Evolutionary conservation across 2,888 invertebrate species (phyloP).

Genomic region (Agrochola litura): DNA sequence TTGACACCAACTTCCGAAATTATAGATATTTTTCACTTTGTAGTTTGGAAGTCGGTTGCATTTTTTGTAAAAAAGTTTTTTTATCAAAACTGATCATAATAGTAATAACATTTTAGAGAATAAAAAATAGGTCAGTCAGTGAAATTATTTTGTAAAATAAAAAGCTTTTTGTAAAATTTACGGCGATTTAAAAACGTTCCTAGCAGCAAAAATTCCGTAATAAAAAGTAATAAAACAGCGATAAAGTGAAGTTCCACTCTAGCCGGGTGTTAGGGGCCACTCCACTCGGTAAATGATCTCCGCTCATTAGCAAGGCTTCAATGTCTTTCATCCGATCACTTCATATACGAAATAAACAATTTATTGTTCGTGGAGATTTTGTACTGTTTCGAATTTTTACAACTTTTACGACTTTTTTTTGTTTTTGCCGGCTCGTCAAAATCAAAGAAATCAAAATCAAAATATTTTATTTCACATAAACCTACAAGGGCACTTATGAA

Average conservation of each 20-base stretch:
- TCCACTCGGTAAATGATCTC: conserved; percentile 35
- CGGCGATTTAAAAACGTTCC: neutral
- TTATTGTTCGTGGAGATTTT: conserved; percentile 13
- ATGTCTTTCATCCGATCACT: conserved; percentile 7
- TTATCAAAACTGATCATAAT: neutral
- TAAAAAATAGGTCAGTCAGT: neutral
- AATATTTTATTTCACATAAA: too few species aligned
- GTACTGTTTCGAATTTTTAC: neutral
- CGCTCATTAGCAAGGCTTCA: conserved; percentile 38
- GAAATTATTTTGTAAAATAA: too few species aligned
- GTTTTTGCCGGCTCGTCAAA: too few species aligned
- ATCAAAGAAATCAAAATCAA: too few species aligned
- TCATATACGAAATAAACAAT: conserved; percentile 26
- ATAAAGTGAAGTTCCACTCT: conserved; percentile 27
- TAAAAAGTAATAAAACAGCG: conserved; percentile 27
- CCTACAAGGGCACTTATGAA: too few species aligned
- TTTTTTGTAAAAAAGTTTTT: too few species aligned
- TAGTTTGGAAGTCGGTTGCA: too few species aligned
- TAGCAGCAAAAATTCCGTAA: conserved; percentile 4
- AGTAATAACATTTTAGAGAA: neutral
- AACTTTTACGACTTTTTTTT: too few species aligned
- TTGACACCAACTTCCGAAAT: too few species aligned
- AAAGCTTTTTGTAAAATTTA: neutral
- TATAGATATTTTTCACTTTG: too few species aligned
- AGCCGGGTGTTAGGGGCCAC: conserved; percentile 3